phyloP scores from a whole-genome alignment of 2,888 invertebrate genomes.

The Agelastica alni region DNA sequence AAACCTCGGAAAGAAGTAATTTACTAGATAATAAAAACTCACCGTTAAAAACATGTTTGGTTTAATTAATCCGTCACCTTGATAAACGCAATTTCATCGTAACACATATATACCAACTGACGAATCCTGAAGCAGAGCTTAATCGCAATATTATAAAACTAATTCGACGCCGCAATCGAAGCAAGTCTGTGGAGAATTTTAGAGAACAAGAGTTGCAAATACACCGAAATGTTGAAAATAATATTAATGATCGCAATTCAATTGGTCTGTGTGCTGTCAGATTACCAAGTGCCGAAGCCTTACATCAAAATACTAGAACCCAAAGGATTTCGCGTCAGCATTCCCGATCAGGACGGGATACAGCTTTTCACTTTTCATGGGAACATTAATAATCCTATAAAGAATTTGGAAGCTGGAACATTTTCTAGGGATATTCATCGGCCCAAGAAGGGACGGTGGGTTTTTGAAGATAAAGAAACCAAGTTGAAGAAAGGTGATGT shows the following conservation, averaged over 20 bases:
- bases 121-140: background rate
- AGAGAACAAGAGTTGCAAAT: background rate
- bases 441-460: constrained; percentile 68
- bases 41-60: no score
- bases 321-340: constrained; percentile 64
- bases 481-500: constrained; percentile 67
- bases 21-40: no score
- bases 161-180: background rate
- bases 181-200: background rate
- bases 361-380: constrained; percentile 76
- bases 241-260: background rate
- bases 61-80: constrained; percentile 1
- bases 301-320: constrained; percentile 65
- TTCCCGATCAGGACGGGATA: constrained; percentile 65
- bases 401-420: constrained; percentile 69
- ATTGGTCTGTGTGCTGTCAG: constrained; percentile 18
- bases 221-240: background rate
- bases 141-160: constrained; percentile 15
- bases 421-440: constrained; percentile 66
- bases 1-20: no score
- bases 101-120: constrained; percentile 10
- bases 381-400: constrained; percentile 73
- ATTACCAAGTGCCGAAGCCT: constrained; percentile 59
- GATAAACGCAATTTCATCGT: background rate
- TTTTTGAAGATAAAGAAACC: constrained; percentile 63